Base-by-base conservation (phyloP, 2,888 invertebrate species). In the Nemotelus nigrinus region DNA sequence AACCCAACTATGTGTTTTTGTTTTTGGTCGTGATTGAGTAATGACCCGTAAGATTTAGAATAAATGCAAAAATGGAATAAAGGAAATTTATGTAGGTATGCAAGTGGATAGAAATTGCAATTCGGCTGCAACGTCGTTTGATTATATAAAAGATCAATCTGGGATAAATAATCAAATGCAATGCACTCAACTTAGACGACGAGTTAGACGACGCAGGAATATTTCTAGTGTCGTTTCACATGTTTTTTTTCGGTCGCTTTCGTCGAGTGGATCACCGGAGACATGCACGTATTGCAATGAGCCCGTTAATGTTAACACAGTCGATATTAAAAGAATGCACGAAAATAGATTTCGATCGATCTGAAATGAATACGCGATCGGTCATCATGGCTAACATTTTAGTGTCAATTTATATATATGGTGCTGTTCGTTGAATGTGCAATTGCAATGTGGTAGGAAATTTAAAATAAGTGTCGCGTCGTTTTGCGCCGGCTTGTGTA, bases 331-430 rank as follows among this genome's bases (percentile, higher is more conserved):
- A 63, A 71, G 72, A 72, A 60, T 68, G 68, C 79, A 79, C 79
- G 53, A 64, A 79, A 79, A 79, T 79, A 79, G 79, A 79, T 75
- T 67, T 71, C 74, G 79, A 79, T 79, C 75, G 79, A 74, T 57
- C 64, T 55, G 72, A 78, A 76, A 76, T 76, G 71, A 74, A 74
- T 71, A 65, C 65, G 76, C 76, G 76, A 63, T 76, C 79, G 79
- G 77, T 77, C 79, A 79, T 77, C 79, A 75, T 75, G 79, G 75
- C 76, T 76, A 79, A 79, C 78, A 79, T 79, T 79, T 79, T 79
- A 79, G 76, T 79, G 79, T 78, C 77, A 79, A 79, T 79, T 79
- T 79, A 79, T 79, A 71, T 77, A 65, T 72, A 60, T 70, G 65
- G 65, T 57, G 76, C 45, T 67, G 72, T 60, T 67, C 64, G 71